Percentiles rank a stretch among this genome's conserved stretches.
Conservation (phyloP, 2,113 vertebrate species). For the Rattus norvegicus region DNA sequence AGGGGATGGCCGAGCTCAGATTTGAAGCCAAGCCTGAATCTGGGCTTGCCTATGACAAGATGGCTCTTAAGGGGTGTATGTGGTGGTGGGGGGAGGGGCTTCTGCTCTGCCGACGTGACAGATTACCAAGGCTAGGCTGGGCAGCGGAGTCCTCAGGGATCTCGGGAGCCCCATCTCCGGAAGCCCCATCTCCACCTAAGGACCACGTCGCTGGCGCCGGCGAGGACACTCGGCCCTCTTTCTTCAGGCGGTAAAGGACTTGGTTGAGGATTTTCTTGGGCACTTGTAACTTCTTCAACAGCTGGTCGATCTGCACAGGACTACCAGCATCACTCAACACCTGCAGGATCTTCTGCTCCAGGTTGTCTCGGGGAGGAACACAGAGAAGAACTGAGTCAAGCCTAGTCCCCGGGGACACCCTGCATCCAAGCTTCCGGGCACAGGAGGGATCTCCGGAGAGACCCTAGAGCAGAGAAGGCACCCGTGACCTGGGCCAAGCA, state of each 20-base stretch:
- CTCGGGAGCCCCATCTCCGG: accelerated
- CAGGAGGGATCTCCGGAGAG: too few species aligned
- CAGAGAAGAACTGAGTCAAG: neutral
- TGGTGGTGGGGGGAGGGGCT: too few species aligned
- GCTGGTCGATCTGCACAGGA: neutral
- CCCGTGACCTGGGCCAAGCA: neutral
- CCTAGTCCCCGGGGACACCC: accelerated
- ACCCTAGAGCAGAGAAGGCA: too few species aligned
- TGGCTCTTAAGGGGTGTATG: accelerated
- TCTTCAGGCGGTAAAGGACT: neutral
- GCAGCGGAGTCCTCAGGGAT: neutral
- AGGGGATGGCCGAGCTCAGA: neutral
- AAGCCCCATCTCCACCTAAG: accelerated
- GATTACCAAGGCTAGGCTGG: neutral
- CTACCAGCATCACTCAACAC: neutral
- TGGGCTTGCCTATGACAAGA: too few species aligned
- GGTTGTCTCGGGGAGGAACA: neutral
- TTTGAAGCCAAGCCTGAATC: neutral
- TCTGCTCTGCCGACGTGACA: accelerated
- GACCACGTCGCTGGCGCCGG: accelerated
- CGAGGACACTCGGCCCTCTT: neutral
- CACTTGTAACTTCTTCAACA: neutral
- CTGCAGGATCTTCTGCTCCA: constrained; percentile 60
- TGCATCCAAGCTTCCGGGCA: accelerated
- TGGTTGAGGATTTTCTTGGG: constrained; percentile 36